These are phyloP conservation scores for Philonicus albiceps DNA, from an alignment of 2,888 invertebrate genomes.

Conservation along the genomic window DNA sequence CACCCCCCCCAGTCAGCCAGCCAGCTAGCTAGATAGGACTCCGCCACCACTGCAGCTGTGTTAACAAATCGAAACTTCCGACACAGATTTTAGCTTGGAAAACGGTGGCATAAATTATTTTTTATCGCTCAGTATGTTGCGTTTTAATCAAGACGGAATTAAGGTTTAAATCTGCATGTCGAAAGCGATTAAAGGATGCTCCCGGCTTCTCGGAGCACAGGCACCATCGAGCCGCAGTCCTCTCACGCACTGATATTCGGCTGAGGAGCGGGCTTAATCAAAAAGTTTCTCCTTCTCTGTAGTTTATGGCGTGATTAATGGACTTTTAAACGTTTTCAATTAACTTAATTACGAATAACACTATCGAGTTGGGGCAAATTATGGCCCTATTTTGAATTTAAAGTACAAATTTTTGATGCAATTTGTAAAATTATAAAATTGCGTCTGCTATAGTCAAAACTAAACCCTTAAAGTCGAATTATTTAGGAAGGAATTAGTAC, in stretches of 20 bases:
- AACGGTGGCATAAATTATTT: slow-evolving; percentile 31
- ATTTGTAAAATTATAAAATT: too few relatives aligned
- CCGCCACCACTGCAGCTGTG: neutral
- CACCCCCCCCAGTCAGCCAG: too few relatives aligned
- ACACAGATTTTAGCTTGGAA: neutral
- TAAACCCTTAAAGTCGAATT: too few relatives aligned
- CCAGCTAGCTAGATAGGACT: neutral
- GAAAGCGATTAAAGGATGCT: slow-evolving; percentile 62
- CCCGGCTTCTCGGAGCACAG: neutral
- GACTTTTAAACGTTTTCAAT: slow-evolving; percentile 47
- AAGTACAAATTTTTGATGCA: neutral
- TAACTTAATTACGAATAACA: slow-evolving; percentile 15
- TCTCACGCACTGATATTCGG: slow-evolving; percentile 22
- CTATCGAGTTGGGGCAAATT: neutral
- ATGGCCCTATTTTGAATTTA: neutral
- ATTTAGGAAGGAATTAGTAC: too few relatives aligned
- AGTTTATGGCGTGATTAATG: slow-evolving; percentile 45
- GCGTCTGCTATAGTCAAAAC: too few relatives aligned
- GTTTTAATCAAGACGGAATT: slow-evolving; percentile 54
- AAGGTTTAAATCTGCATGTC: slow-evolving; percentile 63
- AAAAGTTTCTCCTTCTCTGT: slow-evolving; percentile 24
- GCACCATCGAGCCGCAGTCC: neutral
- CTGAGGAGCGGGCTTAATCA: neutral
- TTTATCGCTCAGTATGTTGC: slow-evolving; percentile 41
- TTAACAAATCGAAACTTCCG: slow-evolving; percentile 31